Conservation (phyloP, 1,140 invertebrate genomes). For the Magallana gigas region DNA sequence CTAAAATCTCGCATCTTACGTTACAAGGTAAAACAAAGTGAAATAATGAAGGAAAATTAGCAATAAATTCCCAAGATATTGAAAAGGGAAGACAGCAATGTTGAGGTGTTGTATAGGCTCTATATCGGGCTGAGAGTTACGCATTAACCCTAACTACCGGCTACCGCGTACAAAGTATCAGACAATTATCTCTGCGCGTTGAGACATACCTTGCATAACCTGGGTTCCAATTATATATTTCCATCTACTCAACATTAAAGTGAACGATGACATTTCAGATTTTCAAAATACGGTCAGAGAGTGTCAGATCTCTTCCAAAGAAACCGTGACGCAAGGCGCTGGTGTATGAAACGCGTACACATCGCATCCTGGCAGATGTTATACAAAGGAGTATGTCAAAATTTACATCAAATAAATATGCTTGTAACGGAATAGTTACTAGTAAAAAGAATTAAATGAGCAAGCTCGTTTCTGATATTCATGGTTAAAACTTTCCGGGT, state of each 20-base stretch:
- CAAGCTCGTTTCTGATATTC: background rate
- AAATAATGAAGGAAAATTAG: background rate
- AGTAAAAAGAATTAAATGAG: background rate
- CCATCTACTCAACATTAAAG: conserved; percentile 3
- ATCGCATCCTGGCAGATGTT: no score
- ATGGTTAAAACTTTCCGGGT: background rate
- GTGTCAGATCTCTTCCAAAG: background rate
- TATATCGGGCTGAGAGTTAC: background rate
- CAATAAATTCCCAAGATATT: background rate
- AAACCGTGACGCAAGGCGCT: background rate
- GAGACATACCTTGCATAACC: conserved; percentile 28
- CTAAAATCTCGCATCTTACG: background rate
- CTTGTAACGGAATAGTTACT: no score
- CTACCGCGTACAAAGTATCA: background rate
- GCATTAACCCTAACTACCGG: background rate
- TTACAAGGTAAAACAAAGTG: background rate
- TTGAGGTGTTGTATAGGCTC: background rate
- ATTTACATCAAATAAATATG: no score
- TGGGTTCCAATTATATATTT: conserved; percentile 17
- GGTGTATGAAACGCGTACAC: background rate
- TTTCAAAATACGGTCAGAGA: conserved; percentile 10
- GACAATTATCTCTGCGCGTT: background rate
- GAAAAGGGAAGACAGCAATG: background rate
- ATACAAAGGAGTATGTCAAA: no score
- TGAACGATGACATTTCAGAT: conserved; percentile 14